Base-by-base conservation (phyloP, 2,888 invertebrate genomes). In the Apamea sordens region DNA sequence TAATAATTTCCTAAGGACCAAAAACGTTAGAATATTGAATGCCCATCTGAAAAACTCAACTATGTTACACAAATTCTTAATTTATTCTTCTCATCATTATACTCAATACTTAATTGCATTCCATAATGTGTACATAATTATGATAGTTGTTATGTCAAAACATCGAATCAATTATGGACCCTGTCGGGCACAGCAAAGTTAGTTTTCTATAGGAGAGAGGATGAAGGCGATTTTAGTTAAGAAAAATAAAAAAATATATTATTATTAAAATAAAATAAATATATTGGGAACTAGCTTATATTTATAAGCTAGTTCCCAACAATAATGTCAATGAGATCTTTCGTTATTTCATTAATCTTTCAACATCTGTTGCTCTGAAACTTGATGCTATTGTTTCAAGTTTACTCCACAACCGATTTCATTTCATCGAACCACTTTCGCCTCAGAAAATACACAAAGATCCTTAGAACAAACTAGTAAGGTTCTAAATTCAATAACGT, bases 361-460 rank as follows among this genome's bases (percentile, higher is more conserved):
- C 90, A 93, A 92, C 95, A 95, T 95, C 95, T 95, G 94, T 93
- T 94, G 93, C 94, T 93, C 91, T 91, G 90, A 93, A 94, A 94
- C 93, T 94, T 93, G 92, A 93, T 91, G 93, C 92, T 92, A 90
- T 93, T 93, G 93, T 93, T 93, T 92, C 89, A 94, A 94, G 92
- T 94, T 94, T 92, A 91, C 90, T 92, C 84, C 85, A 76, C 87
- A 89, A 89, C 90, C 85, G 89, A 90, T 89, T 88, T 87, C 86
- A 89, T 86, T 83, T 76, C 65, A 73, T 61, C 53, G 15, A 59
- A 64, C 41, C 41, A 74, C 41, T 73, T 32, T 67, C 47, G 65
- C 36, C 67, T 28, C 36, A 53, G 21, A 70, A 71, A 69, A 24
- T 61, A 13, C 41, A 7, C 24, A 68, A 67, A 53, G 18, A 79